Percentiles rank a stretch among this genome's conserved stretches.
These are phyloP conservation scores for Galaxias olidus DNA, from an alignment of 2,797 vertebrate genomes.

Conservation along the genomic window DNA sequence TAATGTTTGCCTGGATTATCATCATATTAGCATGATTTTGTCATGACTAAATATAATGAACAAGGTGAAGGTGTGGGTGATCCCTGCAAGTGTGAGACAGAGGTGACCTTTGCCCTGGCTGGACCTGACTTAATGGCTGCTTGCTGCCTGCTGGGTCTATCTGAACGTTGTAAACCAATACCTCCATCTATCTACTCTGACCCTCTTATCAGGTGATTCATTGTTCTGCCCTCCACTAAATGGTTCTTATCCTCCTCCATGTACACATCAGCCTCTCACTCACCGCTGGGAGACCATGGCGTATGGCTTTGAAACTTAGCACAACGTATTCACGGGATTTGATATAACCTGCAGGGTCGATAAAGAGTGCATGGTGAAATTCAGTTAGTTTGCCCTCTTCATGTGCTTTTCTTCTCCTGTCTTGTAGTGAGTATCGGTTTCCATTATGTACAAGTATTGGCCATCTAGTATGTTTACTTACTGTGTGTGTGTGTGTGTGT, in stretches of 20 bases:
- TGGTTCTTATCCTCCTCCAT: conserved; percentile 56
- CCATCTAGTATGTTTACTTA: conserved; percentile 14
- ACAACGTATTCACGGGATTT: too few relatives aligned
- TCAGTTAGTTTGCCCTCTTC: too few relatives aligned
- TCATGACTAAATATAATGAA: too few relatives aligned
- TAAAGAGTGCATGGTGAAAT: too few relatives aligned
- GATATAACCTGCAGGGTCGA: too few relatives aligned
- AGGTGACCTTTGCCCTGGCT: conserved; percentile 47
- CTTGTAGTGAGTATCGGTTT: too few relatives aligned
- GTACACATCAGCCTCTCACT: conserved; percentile 45
- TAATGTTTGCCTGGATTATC: too few relatives aligned
- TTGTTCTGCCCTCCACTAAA: conserved; percentile 58
- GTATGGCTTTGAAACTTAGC: neutral
- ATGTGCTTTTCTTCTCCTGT: too few relatives aligned
- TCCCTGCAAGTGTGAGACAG: neutral
- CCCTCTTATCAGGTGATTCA: conserved; percentile 69
- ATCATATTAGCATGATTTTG: too few relatives aligned
- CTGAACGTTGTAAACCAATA: conserved; percentile 68
- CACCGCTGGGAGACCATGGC: conserved; percentile 40
- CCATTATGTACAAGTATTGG: too few relatives aligned
- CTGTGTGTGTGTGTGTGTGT: neutral
- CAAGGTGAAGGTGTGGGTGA: too few relatives aligned
- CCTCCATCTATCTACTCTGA: conserved; percentile 52
- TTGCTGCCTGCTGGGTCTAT: conserved; percentile 47
- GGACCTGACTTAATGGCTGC: conserved; percentile 57